Base-by-base conservation (phyloP, 2,797 vertebrate genomes). In the Synaphobranchus kaupii region DNA sequence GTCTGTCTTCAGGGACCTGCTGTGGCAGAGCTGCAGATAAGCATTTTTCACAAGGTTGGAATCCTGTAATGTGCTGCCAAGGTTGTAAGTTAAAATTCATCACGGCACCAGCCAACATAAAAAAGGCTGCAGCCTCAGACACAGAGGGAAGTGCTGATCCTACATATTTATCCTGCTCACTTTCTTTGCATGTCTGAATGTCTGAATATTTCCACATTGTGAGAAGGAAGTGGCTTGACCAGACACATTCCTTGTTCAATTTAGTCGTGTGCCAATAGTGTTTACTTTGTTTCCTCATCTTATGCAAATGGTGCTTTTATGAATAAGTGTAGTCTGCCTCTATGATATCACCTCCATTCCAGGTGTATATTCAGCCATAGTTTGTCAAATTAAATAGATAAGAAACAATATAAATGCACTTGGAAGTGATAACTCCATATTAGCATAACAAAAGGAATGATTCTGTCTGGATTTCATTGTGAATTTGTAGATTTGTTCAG, bases 31-130 rank as follows among this genome's bases (percentile, higher is more conserved):
- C 44, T 63, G 84, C 56, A 12, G 39, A 58, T 63, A 66, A 63
- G 56, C 84, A 63, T 54, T 84, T 84, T 84, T 84, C 84, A 84
- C 84, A 44, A 44, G 56, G 84, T 39, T 84, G 84, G 58, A 68
- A 44, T 60, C 17, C 20, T 22, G 8, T n/a, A 63, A 78, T 39
- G 84, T 66, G 17, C 84, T 84, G 56, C 66, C 84, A 84, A 84
- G 84, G 84, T 84, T 84, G 60, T 44, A n/a, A 39, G 83, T 84
- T 63, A 84, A 84, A 84, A 66, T 66, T 66, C 84, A 84, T 60
- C 58, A 47, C 34, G 48, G 17, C 84, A 44, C 31, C 84, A 48
- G 56, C 39, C 84, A 44, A 60, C 54, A 60, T 50, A 31, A 39
- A 47, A 84, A 66, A n/a, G 34, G 34, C 84, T 48, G 4, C 58